Conservation (phyloP, 2,888 invertebrate species). For the Torymus texanus region DNA sequence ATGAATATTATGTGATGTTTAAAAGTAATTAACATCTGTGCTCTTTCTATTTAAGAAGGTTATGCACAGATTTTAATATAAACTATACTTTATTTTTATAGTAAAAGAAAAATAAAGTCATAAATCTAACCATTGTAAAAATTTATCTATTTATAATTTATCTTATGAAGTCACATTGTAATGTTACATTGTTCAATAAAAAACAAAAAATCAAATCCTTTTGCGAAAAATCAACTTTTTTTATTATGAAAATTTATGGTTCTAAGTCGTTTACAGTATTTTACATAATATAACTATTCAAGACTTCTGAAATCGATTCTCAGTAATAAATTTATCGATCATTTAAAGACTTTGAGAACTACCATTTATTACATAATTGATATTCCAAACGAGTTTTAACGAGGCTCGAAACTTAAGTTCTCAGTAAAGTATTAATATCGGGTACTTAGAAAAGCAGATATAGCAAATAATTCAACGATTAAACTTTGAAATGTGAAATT, state of each 20-base stretch:
- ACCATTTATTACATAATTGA: conserved; percentile 20
- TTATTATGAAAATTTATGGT: too few species aligned
- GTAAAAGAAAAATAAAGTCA: conserved; percentile 34
- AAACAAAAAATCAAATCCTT: conserved; percentile 25
- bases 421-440: too few species aligned
- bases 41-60: conserved; percentile 29
- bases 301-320: too few species aligned
- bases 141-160: conserved; percentile 49
- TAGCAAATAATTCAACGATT: too few species aligned
- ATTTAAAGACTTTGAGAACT: conserved; percentile 12
- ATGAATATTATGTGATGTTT: conserved; percentile 41
- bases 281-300: too few species aligned
- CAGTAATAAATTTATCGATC: background rate
- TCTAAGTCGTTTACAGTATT: too few species aligned
- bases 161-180: conserved; percentile 31
- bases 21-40: conserved; percentile 11
- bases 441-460: too few species aligned
- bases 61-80: conserved; percentile 25
- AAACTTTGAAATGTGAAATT: too few species aligned
- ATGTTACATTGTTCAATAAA: conserved; percentile 56
- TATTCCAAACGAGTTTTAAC: conserved; percentile 28
- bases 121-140: conserved; percentile 42
- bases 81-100: conserved; percentile 47
- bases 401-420: background rate
- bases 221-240: too few species aligned